Evolutionary conservation across 2,797 vertebrate genomes (phyloP).

Genomic region (Notoglanidium macrostoma): DNA sequence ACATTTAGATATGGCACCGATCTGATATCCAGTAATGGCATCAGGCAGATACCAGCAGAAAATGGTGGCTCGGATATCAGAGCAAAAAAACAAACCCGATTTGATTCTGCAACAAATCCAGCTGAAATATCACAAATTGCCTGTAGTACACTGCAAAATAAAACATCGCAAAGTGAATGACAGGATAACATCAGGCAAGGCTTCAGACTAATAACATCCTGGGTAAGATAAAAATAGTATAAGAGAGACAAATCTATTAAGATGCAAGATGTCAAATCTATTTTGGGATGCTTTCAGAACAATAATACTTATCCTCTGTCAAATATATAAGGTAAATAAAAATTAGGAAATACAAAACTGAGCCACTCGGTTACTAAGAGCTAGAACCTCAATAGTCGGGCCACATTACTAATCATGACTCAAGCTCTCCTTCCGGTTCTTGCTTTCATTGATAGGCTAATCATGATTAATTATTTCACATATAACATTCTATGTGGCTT

Average conservation of each 20-base stretch:
- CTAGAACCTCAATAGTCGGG: neutral
- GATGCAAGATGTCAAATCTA: neutral
- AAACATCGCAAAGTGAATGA: neutral
- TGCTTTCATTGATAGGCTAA: neutral
- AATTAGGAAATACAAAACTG: neutral
- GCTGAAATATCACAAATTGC: neutral
- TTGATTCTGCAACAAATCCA: neutral
- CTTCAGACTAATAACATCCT: neutral
- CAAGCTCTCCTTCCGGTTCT: neutral
- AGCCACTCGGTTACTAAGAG: neutral
- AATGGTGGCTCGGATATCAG: neutral
- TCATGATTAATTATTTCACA: neutral
- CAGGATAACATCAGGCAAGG: neutral
- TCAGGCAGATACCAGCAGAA: neutral
- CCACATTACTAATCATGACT: neutral
- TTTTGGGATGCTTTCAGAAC: neutral
- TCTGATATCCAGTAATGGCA: slow-evolving; percentile 2
- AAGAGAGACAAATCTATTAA: neutral
- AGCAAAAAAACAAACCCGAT: neutral
- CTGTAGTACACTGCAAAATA: neutral
- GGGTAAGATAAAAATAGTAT: neutral
- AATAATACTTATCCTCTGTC: neutral
- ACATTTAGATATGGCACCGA: neutral
- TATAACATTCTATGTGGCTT: neutral
- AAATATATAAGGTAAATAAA: neutral